Evolutionary conservation across 2,888 invertebrate species (phyloP).

Genomic region (Heliconius erato): DNA sequence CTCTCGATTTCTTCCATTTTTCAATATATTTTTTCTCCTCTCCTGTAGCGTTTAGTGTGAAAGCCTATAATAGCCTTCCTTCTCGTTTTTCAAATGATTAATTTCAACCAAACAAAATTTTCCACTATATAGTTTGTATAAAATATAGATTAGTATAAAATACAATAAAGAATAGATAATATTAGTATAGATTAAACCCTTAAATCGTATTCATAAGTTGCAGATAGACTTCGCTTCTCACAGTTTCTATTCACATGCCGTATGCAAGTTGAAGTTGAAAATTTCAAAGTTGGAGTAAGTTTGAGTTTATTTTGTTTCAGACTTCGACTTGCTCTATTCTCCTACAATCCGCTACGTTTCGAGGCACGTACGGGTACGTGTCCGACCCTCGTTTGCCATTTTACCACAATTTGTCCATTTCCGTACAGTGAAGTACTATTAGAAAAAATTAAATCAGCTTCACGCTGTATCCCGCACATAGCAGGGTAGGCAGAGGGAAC

Average conservation of each 20-base stretch:
- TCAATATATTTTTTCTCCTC: too few species aligned
- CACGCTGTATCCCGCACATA: too few species aligned
- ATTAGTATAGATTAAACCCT: not conserved
- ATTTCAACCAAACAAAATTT: not conserved
- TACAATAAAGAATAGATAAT: too few species aligned
- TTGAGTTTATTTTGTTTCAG: slow-evolving; percentile 53
- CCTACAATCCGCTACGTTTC: slow-evolving; percentile 69
- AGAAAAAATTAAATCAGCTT: slow-evolving; percentile 64
- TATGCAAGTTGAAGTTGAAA: slow-evolving; percentile 46
- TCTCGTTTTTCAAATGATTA: too few species aligned
- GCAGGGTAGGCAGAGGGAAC: too few species aligned
- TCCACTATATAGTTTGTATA: not conserved
- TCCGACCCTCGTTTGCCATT: slow-evolving; percentile 63
- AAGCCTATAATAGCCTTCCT: too few species aligned
- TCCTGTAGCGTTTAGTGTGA: too few species aligned
- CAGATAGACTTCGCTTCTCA: slow-evolving; percentile 32
- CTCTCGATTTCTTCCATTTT: too few species aligned
- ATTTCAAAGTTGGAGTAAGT: slow-evolving; percentile 45
- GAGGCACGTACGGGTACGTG: slow-evolving; percentile 68
- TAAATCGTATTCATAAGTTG: not conserved
- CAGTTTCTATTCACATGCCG: slow-evolving; percentile 28
- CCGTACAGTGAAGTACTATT: slow-evolving; percentile 77
- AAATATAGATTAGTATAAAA: too few species aligned
- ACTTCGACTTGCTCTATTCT: slow-evolving; percentile 58
- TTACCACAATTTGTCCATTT: slow-evolving; percentile 76